phyloP scores from a whole-genome alignment of 2,113 vertebrate species.

The Periophthalmodon schlosseri region DNA sequence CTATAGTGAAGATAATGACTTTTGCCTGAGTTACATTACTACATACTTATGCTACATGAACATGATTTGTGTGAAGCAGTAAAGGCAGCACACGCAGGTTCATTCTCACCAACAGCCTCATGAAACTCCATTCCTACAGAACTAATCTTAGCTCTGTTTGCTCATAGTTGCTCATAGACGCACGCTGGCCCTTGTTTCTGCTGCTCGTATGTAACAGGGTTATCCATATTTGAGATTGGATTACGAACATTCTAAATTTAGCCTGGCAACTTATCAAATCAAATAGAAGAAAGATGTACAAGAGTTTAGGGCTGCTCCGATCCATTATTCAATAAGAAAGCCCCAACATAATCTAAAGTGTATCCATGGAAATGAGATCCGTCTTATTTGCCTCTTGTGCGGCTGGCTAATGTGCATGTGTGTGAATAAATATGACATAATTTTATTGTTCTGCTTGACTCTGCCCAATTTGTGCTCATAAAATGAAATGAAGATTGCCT shows the following conservation, averaged over 20 bases:
- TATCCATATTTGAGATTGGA: constrained; percentile 65
- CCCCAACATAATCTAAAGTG: constrained; percentile 55
- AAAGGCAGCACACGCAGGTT: not conserved
- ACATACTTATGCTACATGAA: too few relatives aligned
- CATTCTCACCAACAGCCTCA: not conserved
- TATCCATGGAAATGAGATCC: constrained; percentile 66
- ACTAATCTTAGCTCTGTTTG: constrained; percentile 45
- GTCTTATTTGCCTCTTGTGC: constrained; percentile 67
- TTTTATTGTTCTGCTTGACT: constrained; percentile 66
- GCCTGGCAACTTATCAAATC: constrained; percentile 69
- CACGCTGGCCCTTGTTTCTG: constrained; percentile 43
- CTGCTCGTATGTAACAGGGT: constrained; percentile 58
- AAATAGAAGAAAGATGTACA: constrained; percentile 55
- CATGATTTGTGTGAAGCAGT: too few relatives aligned
- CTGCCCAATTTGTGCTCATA: constrained; percentile 56
- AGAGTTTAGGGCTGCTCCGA: constrained; percentile 54
- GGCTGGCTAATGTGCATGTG: constrained; percentile 57
- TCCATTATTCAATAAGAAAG: constrained; percentile 72
- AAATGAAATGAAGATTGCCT: constrained; percentile 52
- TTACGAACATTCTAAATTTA: constrained; percentile 72
- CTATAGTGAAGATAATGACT: too few relatives aligned
- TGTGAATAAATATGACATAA: constrained; percentile 68
- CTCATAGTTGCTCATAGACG: constrained; percentile 24
- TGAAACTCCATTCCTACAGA: constrained; percentile 6
- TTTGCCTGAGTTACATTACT: too few relatives aligned